Evolutionary conservation across 2,113 vertebrate species (phyloP), one percentile per base, ranked within the genome.

Genomic region (Ceyx cyanopectus): DNA sequence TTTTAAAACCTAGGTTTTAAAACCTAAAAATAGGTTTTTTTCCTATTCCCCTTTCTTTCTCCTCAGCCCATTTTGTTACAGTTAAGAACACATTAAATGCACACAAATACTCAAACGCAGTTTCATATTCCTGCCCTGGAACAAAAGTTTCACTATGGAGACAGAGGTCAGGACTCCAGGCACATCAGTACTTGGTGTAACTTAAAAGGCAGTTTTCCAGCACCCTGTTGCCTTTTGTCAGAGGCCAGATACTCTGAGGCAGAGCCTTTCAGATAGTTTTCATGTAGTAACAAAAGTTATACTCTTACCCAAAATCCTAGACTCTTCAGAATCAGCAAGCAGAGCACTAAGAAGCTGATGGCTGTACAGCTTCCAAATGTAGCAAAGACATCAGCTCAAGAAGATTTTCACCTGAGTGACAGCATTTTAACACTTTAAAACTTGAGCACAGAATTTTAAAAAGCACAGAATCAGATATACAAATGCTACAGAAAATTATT

Each of bases 241-340:
- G 20, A 60, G 11, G 43, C 21, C 12, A 7, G 14, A 24, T 24
- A 54, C 20, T 54, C 22, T 41, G 14, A 61, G 13, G n/a, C 29
- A 48, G 6, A 68, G 20, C 6, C 29, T 37, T 78, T 51, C 50
- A 61, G 6, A 40, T 46, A 32, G 27, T 41, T 30, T 46, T 32
- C 27, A 27, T 3, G 18, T 11, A 46, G 19, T 14, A 79, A 66
- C 14, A 72, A 5, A 46, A 73, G 29, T 30, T 46, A n/a, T 11
- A 30, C 7, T 50, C 70, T 83, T 66, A 90, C 90, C 94, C 45
- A 51, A 96, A 93, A 85, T 93, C 94, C 91, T 56, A 83, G 81
- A 53, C 41, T 87, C 87, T 69, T 96, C 89, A 87, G 79, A 74
- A 76, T 32, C 58, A 67, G 45, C 66, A 81, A 73, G 51, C 74